Percentiles rank a stretch among this genome's conserved stretches.
These are phyloP conservation scores for Hyalella azteca DNA, from an alignment of 2,888 invertebrate species.

Conservation along the genomic window DNA sequence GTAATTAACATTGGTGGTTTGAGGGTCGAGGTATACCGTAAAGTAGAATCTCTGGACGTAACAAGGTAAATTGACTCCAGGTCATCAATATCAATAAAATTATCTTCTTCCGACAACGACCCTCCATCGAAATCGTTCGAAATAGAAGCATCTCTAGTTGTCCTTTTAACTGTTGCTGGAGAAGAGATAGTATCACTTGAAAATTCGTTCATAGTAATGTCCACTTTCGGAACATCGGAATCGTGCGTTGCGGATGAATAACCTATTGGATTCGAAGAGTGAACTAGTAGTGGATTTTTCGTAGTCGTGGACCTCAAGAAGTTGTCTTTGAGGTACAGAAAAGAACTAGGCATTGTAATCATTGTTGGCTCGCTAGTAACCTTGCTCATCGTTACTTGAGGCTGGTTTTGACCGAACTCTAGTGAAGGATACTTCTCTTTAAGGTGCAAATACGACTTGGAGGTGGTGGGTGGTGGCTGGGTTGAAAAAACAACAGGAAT, in stretches of 20 bases:
- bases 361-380: no score
- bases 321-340: no score
- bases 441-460: background rate
- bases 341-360: no score
- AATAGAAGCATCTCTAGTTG: background rate
- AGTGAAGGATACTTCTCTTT: background rate
- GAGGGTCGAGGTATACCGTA: background rate
- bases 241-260: no score
- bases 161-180: background rate
- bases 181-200: background rate
- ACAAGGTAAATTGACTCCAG: background rate
- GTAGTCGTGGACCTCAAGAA: no score
- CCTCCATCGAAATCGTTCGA: background rate
- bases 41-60: background rate
- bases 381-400: no score
- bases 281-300: no score
- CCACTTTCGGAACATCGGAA: no score
- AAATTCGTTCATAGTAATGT: no score
- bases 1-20: conserved; percentile 6
- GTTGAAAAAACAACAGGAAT: background rate
- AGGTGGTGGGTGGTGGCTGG: background rate
- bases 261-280: no score
- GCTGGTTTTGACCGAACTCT: background rate
- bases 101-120: background rate
- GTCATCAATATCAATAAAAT: background rate